Conservation (phyloP, 2,888 invertebrate genomes). For the Drosophila robusta region DNA sequence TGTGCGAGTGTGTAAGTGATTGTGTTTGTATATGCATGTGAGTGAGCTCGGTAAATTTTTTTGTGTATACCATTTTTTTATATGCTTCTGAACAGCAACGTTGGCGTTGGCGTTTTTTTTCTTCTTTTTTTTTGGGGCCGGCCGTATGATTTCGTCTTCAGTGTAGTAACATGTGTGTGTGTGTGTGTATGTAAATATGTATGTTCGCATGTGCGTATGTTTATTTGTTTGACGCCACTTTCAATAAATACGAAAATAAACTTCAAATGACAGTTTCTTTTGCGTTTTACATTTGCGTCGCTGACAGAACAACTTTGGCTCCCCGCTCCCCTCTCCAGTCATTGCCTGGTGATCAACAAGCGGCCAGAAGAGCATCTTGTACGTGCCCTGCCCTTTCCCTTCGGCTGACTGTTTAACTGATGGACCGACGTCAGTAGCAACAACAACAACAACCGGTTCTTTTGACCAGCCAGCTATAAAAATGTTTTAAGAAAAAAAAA, state of each 20-base stretch:
- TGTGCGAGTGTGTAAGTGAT: slow-evolving; percentile 19
- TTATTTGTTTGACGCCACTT: slow-evolving; percentile 22
- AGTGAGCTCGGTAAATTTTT: slow-evolving; percentile 59
- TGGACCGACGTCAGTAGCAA: slow-evolving; percentile 46
- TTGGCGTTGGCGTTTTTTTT: slow-evolving; percentile 48
- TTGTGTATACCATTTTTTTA: slow-evolving; percentile 83
- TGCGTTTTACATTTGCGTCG: neutral
- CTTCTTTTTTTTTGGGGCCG: slow-evolving; percentile 49
- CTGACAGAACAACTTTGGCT: neutral
- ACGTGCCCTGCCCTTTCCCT: slow-evolving; percentile 8
- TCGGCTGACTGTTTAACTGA: slow-evolving; percentile 39
- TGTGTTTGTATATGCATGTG: slow-evolving; percentile 25
- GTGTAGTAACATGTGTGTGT: slow-evolving; percentile 12
- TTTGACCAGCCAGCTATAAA: slow-evolving; percentile 64
- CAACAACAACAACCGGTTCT: slow-evolving; percentile 66
- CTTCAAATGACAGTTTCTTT: neutral
- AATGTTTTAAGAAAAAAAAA: slow-evolving; percentile 48
- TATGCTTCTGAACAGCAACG: slow-evolving; percentile 47
- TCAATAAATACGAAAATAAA: slow-evolving; percentile 13
- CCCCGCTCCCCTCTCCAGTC: neutral
- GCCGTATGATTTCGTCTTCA: slow-evolving; percentile 34
- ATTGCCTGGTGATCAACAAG: slow-evolving; percentile 23
- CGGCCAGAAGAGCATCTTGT: slow-evolving; percentile 15
- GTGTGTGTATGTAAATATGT: neutral
- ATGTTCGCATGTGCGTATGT: neutral